Evolutionary conservation across 2,888 invertebrate species (phyloP).

Genomic region (Drosophila meridiana): DNA sequence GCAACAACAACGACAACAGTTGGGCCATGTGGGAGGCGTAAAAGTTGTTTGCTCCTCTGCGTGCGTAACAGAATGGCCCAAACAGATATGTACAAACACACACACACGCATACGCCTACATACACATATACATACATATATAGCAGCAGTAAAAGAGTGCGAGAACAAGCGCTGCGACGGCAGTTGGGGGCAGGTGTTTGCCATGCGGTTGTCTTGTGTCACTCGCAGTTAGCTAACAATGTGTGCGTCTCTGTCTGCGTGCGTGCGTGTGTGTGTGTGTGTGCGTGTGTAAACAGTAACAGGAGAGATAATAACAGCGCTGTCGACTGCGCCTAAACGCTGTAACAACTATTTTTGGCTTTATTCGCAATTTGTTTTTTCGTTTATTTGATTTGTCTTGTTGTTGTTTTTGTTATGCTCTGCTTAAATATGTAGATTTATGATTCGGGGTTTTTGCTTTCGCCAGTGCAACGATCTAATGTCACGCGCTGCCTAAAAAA

Average conservation of each 20-base stretch:
- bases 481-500: constrained; percentile 57
- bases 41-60: constrained; percentile 75
- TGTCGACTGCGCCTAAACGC: constrained; percentile 24
- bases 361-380: constrained; percentile 43
- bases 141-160: constrained; percentile 26
- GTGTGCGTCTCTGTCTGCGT: background rate
- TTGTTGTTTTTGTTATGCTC: constrained; percentile 17
- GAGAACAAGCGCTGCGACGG: constrained; percentile 9
- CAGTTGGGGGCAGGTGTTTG: constrained; percentile 59
- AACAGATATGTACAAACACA: constrained; percentile 33
- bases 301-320: constrained; percentile 33
- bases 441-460: constrained; percentile 12
- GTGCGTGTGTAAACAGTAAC: constrained; percentile 41
- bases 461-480: constrained; percentile 57
- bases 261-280: constrained; percentile 7
- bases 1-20: constrained; percentile 27
- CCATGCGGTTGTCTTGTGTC: constrained; percentile 64
- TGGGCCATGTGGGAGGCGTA: constrained; percentile 63
- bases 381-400: constrained; percentile 25
- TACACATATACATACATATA: constrained; percentile 15
- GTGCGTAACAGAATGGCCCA: constrained; percentile 70
- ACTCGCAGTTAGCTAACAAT: constrained; percentile 35
- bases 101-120: constrained; percentile 13
- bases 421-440: constrained; percentile 35
- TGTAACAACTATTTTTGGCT: constrained; percentile 56